phyloP scores from a whole-genome alignment of 2,113 vertebrate species.

The Oreochromis tanganicae region DNA sequence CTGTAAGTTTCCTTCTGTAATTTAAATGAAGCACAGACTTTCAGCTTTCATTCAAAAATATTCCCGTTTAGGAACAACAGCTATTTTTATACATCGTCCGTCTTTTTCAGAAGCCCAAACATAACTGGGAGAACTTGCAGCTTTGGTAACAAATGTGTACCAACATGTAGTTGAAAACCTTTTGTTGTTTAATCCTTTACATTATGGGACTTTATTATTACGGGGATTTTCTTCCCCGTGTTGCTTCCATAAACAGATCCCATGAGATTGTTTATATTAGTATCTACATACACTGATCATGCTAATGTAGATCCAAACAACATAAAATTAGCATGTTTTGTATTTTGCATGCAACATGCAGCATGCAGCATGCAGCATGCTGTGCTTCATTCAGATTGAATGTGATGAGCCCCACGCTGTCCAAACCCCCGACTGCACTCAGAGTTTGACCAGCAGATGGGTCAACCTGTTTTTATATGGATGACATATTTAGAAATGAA shows the following conservation, averaged over 20 bases:
- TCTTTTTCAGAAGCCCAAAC: not conserved
- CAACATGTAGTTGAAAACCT: too few species aligned
- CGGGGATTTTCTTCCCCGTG: not conserved
- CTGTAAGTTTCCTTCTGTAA: not conserved
- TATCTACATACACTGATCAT: not conserved
- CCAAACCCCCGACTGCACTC: not conserved
- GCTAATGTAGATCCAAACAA: not conserved
- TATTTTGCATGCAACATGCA: rapidly evolving
- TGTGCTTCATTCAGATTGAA: not conserved
- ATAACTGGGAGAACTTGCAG: not conserved
- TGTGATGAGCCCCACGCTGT: not conserved
- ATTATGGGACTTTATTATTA: not conserved
- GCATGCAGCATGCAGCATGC: rapidly evolving
- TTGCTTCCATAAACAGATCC: not conserved
- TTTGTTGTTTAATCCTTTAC: not conserved
- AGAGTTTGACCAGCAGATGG: not conserved
- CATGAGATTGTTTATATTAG: not conserved
- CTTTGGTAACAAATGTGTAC: not conserved
- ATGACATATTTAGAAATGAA: not conserved
- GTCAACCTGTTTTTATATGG: not conserved
- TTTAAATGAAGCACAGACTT: not conserved
- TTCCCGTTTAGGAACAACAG: not conserved
- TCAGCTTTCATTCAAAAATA: not conserved
- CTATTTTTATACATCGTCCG: rapidly evolving
- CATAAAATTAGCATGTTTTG: not conserved